A percentile compares a stretch with the other conserved stretches of the same genome.
phyloP scores from a whole-genome alignment of 2,797 vertebrate species.

The Pteronotus mesoamericanus region DNA sequence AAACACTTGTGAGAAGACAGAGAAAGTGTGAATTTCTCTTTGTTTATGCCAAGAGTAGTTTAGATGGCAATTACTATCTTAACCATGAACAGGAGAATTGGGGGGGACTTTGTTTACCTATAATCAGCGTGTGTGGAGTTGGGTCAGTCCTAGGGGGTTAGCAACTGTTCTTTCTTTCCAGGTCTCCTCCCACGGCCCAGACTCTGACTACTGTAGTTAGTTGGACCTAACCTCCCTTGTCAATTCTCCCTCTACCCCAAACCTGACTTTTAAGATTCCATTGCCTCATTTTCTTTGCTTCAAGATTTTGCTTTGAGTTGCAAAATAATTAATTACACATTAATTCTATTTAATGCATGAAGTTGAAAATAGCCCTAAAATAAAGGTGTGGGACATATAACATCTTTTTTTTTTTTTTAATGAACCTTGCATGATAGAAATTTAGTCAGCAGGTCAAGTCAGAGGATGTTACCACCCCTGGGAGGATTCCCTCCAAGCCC shows the following conservation, averaged over 20 bases:
- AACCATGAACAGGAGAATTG: background rate
- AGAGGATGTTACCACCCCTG: background rate
- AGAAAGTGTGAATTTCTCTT: constrained; percentile 19
- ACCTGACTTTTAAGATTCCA: background rate
- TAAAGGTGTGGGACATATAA: background rate
- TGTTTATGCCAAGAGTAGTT: background rate
- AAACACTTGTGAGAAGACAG: constrained; percentile 13
- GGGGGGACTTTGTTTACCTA: background rate
- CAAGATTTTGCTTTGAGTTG: background rate
- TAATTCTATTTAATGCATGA: background rate
- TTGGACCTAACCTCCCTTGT: background rate
- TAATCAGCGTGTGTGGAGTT: background rate
- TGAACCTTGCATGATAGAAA: background rate
- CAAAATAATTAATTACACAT: background rate
- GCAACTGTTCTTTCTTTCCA: background rate
- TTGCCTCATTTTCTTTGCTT: background rate
- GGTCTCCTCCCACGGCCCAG: background rate
- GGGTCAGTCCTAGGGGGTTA: background rate
- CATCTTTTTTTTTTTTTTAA: too few relatives aligned
- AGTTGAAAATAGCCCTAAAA: background rate
- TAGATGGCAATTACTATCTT: background rate
- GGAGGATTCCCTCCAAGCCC: background rate
- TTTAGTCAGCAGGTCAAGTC: background rate
- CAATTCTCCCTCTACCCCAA: background rate
- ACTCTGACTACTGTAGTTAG: too few relatives aligned